Conservation (phyloP, 2,797 vertebrate genomes). For the Menidia menidia region DNA sequence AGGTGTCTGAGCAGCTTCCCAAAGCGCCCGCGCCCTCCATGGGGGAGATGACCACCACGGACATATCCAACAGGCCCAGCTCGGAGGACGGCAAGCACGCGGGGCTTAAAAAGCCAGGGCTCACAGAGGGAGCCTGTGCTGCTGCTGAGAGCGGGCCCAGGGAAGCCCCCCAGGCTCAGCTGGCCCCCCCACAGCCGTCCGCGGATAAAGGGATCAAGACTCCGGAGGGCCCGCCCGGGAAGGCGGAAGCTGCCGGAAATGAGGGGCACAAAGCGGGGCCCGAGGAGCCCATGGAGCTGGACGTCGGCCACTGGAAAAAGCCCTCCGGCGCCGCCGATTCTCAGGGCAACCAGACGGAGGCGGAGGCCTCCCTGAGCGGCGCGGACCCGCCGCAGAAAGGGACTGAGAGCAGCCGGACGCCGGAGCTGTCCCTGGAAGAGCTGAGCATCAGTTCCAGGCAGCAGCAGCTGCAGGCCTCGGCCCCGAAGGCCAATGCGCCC, state of each 20-base stretch:
- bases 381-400: slow-evolving; percentile 77
- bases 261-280: slow-evolving; percentile 72
- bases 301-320: slow-evolving; percentile 73
- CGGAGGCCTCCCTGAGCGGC: slow-evolving; percentile 60
- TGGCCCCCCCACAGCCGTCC: slow-evolving; percentile 21
- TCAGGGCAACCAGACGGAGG: slow-evolving; percentile 63
- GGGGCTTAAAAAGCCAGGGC: slow-evolving; percentile 85
- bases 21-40: slow-evolving; percentile 81
- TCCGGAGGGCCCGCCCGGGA: slow-evolving; percentile 70
- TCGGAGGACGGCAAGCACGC: slow-evolving; percentile 89
- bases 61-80: slow-evolving; percentile 86
- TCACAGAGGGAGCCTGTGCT: slow-evolving; percentile 80
- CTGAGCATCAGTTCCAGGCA: slow-evolving; percentile 94
- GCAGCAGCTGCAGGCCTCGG: slow-evolving; percentile 75
- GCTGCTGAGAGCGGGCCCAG: slow-evolving; percentile 79
- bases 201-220: slow-evolving; percentile 63
- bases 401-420: slow-evolving; percentile 82
- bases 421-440: slow-evolving; percentile 95
- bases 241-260: slow-evolving; percentile 70
- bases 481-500: slow-evolving; percentile 70
- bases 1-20: slow-evolving; percentile 88
- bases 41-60: slow-evolving; percentile 95
- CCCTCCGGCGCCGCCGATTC: slow-evolving; percentile 73
- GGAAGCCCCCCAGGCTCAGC: slow-evolving; percentile 76
- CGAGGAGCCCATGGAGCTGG: slow-evolving; percentile 92